Conservation (phyloP, 2,797 vertebrate genomes). For the Rhinella marina region DNA sequence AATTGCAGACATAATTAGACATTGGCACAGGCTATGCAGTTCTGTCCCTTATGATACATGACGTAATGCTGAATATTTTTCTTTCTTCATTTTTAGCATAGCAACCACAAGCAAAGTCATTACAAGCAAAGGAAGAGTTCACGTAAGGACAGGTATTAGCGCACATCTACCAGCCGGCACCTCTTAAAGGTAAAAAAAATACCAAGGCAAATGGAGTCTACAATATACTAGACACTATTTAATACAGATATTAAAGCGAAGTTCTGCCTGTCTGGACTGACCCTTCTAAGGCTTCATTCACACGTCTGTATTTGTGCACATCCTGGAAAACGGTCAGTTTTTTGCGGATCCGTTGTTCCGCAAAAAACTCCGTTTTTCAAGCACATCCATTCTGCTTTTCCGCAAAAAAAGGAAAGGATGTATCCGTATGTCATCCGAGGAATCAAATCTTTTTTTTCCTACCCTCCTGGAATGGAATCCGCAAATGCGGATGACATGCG, state of each 20-base stretch:
- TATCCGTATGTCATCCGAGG: no score
- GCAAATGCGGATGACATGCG: no score
- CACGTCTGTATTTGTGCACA: no score
- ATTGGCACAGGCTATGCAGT: background rate
- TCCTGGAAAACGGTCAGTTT: no score
- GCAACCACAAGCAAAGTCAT: conserved; percentile 49
- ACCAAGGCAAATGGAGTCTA: background rate
- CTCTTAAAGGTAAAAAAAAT: conserved; percentile 21
- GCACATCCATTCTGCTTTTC: no score
- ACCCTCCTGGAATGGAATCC: no score
- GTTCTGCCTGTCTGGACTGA: no score
- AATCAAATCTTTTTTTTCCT: no score
- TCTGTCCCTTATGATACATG: background rate
- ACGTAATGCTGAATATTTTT: background rate
- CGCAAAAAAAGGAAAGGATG: no score
- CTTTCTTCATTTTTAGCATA: conserved; percentile 29
- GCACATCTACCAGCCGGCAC: background rate
- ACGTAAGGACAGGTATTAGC: conserved; percentile 45
- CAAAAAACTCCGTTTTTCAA: no score
- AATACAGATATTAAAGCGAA: background rate
- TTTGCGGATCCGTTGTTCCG: no score
- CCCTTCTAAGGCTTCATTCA: no score
- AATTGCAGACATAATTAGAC: background rate
- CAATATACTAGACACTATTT: background rate
- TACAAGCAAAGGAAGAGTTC: conserved; percentile 15